phyloP scores from a whole-genome alignment of 1,140 invertebrate genomes.

The Odontomachus brunneus region DNA sequence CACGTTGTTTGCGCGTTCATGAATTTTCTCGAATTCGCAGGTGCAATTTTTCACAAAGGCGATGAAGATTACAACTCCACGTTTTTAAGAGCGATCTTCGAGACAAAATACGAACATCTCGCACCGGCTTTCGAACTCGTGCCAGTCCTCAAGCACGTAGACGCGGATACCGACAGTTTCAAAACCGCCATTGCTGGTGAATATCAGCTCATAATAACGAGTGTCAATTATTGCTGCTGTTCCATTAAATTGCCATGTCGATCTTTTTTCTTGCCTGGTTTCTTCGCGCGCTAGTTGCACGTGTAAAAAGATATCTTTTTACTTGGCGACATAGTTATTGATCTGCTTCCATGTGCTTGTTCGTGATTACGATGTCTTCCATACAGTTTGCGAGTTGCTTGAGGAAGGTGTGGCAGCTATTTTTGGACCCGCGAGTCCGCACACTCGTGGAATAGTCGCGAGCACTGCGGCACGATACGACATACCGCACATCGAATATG shows the following conservation, averaged over 20 bases:
- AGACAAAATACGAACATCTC: slow-evolving; percentile 71
- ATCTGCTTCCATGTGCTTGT: not conserved
- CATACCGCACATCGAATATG: slow-evolving; percentile 87
- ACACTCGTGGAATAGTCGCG: slow-evolving; percentile 88
- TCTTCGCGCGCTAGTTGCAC: too few relatives aligned
- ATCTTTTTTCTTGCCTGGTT: too few relatives aligned
- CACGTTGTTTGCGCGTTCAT: not conserved
- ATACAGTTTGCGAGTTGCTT: slow-evolving; percentile 86
- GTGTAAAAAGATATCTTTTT: too few relatives aligned
- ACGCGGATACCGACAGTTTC: slow-evolving; percentile 79
- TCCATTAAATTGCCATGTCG: too few relatives aligned
- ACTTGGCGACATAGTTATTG: not conserved
- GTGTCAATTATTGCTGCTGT: too few relatives aligned
- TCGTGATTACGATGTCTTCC: not conserved
- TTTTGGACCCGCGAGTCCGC: slow-evolving; percentile 90
- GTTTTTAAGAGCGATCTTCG: slow-evolving; percentile 74
- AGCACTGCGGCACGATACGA: slow-evolving; percentile 88
- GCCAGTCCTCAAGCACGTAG: slow-evolving; percentile 68
- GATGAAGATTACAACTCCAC: slow-evolving; percentile 73
- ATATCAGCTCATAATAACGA: slow-evolving; percentile 55
- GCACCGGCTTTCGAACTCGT: slow-evolving; percentile 76
- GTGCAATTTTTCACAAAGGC: slow-evolving; percentile 78
- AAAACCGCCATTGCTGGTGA: slow-evolving; percentile 74
- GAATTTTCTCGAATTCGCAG: slow-evolving; percentile 63
- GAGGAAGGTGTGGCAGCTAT: slow-evolving; percentile 90